Percentiles rank a stretch among this genome's conserved stretches.
These are phyloP conservation scores for Smittia sp. DNA, from an alignment of 2,888 invertebrate species.

Conservation along the genomic window DNA sequence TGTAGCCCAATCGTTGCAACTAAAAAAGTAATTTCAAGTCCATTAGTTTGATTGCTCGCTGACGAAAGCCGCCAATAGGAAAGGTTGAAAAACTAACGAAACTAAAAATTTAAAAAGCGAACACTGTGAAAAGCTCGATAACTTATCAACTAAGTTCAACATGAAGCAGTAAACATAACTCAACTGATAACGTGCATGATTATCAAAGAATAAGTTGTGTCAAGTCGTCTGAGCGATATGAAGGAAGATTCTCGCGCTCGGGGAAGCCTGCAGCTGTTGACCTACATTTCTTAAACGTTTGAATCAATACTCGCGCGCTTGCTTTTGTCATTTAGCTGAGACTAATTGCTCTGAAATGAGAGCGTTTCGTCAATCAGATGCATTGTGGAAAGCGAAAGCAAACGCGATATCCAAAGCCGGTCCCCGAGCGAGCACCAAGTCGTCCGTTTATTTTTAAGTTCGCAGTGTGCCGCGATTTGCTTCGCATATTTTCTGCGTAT, in stretches of 20 bases:
- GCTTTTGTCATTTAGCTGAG: no score
- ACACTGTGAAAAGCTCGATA: background rate
- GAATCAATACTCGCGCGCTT: no score
- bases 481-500: slow-evolving; percentile 8
- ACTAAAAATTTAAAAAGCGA: background rate
- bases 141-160: background rate
- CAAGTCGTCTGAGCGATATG: background rate
- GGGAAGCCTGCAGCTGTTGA: background rate
- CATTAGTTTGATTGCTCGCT: background rate
- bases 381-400: background rate
- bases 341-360: no score
- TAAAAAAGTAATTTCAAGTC: slow-evolving; percentile 47
- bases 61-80: background rate
- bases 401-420: background rate
- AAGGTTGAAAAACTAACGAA: background rate
- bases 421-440: background rate
- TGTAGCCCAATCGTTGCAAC: slow-evolving; percentile 66
- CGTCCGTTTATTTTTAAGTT: slow-evolving; percentile 1
- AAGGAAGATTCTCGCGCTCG: background rate
- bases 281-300: background rate
- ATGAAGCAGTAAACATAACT: background rate
- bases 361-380: no score
- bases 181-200: slow-evolving; percentile 3
- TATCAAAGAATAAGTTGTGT: background rate
- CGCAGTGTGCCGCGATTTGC: background rate